phyloP scores from a whole-genome alignment of 2,797 vertebrate genomes.

The Buceros bicornis region DNA sequence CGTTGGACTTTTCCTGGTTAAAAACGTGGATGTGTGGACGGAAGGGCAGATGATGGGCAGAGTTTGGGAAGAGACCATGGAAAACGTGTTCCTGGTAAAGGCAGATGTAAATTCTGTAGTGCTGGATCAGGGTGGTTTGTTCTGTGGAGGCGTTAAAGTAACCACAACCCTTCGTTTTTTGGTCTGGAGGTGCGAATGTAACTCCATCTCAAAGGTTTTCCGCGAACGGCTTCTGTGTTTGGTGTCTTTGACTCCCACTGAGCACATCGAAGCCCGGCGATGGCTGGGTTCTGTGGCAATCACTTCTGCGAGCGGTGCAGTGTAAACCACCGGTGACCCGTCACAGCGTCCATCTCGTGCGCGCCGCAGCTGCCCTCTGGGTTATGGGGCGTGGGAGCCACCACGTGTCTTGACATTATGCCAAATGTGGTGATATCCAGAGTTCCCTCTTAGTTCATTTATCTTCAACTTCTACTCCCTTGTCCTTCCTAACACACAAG shows the following conservation, averaged over 20 bases:
- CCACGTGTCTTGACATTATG: not conserved
- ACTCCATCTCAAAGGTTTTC: not conserved
- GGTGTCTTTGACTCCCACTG: not conserved
- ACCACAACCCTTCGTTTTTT: not conserved
- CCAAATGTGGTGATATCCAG: not conserved
- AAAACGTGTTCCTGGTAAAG: not conserved
- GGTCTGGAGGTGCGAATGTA: not conserved
- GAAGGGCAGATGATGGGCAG: not conserved
- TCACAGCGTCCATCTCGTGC: constrained; percentile 60
- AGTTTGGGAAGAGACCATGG: not conserved
- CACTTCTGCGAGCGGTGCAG: constrained; percentile 40
- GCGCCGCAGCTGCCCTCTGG: constrained; percentile 46
- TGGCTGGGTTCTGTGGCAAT: not conserved
- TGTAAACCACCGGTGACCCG: constrained; percentile 72
- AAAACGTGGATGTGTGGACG: rapidly evolving
- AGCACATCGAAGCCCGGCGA: not conserved
- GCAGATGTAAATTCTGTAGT: not conserved
- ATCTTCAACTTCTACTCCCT: not conserved
- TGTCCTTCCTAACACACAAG: not conserved
- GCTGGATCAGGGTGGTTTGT: not conserved
- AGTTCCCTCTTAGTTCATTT: not conserved
- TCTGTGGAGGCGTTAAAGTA: not conserved
- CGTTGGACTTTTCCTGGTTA: not conserved
- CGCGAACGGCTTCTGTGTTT: not conserved
- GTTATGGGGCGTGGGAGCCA: constrained; percentile 6